Evolutionary conservation across 2,888 invertebrate genomes (phyloP).

Genomic region (Cosmia trapezina): DNA sequence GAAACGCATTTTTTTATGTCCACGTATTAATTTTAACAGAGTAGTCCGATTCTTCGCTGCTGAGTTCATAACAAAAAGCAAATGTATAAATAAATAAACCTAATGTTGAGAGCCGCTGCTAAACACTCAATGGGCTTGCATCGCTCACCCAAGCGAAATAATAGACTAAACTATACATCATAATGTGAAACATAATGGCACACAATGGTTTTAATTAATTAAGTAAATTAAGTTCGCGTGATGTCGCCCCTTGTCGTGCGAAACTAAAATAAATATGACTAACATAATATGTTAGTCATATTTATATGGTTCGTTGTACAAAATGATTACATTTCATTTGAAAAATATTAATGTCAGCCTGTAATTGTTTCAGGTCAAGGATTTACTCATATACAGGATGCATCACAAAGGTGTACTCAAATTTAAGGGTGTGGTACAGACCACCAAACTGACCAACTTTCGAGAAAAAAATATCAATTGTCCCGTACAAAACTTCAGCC

Average conservation of each 20-base stretch:
- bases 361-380: conserved; percentile 34
- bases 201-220: conserved; percentile 52
- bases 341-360: conserved; percentile 13
- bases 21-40: too few relatives aligned
- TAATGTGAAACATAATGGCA: conserved; percentile 32
- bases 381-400: background rate
- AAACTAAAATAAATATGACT: conserved; percentile 49
- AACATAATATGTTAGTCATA: too few relatives aligned
- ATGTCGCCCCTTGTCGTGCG: conserved; percentile 42
- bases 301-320: conserved; percentile 12
- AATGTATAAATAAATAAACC: background rate
- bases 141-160: conserved; percentile 30
- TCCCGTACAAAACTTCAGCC: too few relatives aligned
- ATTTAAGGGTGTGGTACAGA: too few relatives aligned
- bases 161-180: conserved; percentile 40
- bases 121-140: conserved; percentile 18
- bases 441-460: too few relatives aligned
- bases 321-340: conserved; percentile 17
- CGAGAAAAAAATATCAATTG: too few relatives aligned
- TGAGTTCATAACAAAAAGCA: background rate
- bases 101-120: conserved; percentile 28
- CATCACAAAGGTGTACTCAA: too few relatives aligned
- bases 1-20: too few relatives aligned
- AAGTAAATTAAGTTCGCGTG: conserved; percentile 62
- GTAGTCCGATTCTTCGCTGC: too few relatives aligned